These are phyloP conservation scores for Apogon hyalosoma DNA, from an alignment of 2,797 vertebrate species.

Conservation along the genomic window DNA sequence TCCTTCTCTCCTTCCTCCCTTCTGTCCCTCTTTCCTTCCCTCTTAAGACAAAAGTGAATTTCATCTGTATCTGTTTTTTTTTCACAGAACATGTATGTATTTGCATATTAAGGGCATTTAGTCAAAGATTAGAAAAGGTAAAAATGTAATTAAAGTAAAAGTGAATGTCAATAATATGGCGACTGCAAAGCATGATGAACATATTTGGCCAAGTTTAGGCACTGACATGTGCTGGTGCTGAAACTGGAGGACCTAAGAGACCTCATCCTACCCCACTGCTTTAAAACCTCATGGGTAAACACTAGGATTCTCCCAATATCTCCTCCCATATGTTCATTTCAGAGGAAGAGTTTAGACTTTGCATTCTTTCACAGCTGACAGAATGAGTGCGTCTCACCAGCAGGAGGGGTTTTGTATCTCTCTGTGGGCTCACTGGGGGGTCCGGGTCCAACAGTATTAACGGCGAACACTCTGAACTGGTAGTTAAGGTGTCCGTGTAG, in stretches of 20 bases:
- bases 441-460: slow-evolving; percentile 90
- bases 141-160: background rate
- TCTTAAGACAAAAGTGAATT: too few species aligned
- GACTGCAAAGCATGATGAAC: too few species aligned
- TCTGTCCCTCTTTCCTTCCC: too few species aligned
- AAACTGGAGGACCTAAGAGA: slow-evolving; percentile 19
- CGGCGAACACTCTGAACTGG: slow-evolving; percentile 90
- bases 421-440: slow-evolving; percentile 87
- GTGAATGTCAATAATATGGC: too few species aligned
- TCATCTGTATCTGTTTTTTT: too few species aligned
- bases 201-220: slow-evolving; percentile 15
- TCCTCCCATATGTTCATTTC: slow-evolving; percentile 9
- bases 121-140: too few species aligned
- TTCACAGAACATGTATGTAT: too few species aligned
- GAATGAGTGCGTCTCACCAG: slow-evolving; percentile 80
- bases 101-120: too few species aligned
- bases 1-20: too few species aligned
- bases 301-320: slow-evolving; percentile 6
- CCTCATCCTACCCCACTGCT: slow-evolving; percentile 17
- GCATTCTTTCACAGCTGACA: slow-evolving; percentile 23
- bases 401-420: slow-evolving; percentile 86
- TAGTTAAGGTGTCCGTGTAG: slow-evolving; percentile 89
- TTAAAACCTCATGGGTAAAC: slow-evolving; percentile 6
- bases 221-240: slow-evolving; percentile 14
- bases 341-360: slow-evolving; percentile 32